Evolutionary conservation across 2,113 vertebrate species (phyloP).

Genomic region (Asarcornis scutulata): DNA sequence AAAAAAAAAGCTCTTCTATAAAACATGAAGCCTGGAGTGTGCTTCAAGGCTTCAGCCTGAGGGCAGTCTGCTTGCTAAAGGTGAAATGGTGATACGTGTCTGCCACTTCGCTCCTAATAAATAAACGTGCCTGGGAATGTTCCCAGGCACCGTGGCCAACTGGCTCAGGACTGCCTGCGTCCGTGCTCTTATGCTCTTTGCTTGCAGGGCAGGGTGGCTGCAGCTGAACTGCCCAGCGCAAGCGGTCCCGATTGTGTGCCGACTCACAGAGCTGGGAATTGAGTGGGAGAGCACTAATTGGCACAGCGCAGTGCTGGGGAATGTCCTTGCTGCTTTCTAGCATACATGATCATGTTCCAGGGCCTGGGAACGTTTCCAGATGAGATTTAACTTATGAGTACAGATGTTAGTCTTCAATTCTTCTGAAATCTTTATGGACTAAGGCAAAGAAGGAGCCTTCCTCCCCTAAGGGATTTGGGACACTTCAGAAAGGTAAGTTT

Average conservation of each 20-base stretch:
- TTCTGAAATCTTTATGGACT: not conserved
- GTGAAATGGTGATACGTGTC: not conserved
- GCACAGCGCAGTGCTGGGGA: not conserved
- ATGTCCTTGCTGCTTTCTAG: constrained; percentile 9
- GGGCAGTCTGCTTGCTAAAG: not conserved
- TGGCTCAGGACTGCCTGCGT: not conserved
- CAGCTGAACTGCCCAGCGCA: not conserved
- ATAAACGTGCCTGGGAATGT: not conserved
- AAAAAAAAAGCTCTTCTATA: not conserved
- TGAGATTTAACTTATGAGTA: not conserved
- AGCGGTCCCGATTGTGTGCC: fast-evolving
- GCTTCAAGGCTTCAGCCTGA: not conserved
- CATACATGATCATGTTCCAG: not conserved
- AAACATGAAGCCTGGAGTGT: not conserved
- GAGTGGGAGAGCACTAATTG: not conserved
- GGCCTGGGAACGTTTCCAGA: constrained; percentile 4
- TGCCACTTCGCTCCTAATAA: not conserved
- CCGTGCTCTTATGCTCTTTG: not conserved
- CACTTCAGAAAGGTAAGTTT: not conserved
- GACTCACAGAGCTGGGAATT: not conserved
- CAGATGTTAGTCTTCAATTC: not conserved
- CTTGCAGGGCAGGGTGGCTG: not conserved
- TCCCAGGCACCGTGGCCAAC: not conserved
- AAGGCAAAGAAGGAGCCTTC: not conserved
- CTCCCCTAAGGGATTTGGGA: not conserved